These are phyloP conservation scores for Lucilia sericata DNA, from an alignment of 1,140 invertebrate species.

Conservation along the genomic window DNA sequence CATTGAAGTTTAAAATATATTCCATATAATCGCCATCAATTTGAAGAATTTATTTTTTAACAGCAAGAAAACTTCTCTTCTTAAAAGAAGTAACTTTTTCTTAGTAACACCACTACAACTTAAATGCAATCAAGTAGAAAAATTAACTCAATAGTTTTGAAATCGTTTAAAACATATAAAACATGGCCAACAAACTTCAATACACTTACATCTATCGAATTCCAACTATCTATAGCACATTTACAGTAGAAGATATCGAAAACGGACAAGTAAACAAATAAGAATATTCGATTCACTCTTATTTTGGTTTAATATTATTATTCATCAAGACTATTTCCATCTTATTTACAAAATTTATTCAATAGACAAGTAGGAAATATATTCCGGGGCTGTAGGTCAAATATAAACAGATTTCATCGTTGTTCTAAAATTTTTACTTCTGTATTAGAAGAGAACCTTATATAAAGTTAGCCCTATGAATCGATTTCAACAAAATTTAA, in stretches of 20 bases:
- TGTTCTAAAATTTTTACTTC: too few relatives aligned
- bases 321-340: too few relatives aligned
- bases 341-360: too few relatives aligned
- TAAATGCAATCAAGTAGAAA: slow-evolving; percentile 41
- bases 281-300: too few relatives aligned
- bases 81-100: background rate
- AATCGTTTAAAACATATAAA: slow-evolving; percentile 27
- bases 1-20: slow-evolving; percentile 26
- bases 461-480: too few relatives aligned
- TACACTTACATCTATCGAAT: background rate
- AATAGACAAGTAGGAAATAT: too few relatives aligned
- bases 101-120: background rate
- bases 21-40: slow-evolving; percentile 11
- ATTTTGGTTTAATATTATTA: too few relatives aligned
- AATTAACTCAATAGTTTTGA: slow-evolving; percentile 41
- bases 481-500: too few relatives aligned
- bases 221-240: background rate
- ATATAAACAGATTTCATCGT: too few relatives aligned
- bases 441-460: too few relatives aligned
- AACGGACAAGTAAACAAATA: background rate
- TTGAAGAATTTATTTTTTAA: slow-evolving; percentile 4
- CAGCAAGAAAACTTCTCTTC: background rate
- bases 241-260: background rate
- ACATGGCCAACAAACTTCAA: slow-evolving; percentile 23
- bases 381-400: too few relatives aligned